These are phyloP conservation scores for Oscheius sp. DNA, from an alignment of 1,140 invertebrate species.

Conservation along the genomic window DNA sequence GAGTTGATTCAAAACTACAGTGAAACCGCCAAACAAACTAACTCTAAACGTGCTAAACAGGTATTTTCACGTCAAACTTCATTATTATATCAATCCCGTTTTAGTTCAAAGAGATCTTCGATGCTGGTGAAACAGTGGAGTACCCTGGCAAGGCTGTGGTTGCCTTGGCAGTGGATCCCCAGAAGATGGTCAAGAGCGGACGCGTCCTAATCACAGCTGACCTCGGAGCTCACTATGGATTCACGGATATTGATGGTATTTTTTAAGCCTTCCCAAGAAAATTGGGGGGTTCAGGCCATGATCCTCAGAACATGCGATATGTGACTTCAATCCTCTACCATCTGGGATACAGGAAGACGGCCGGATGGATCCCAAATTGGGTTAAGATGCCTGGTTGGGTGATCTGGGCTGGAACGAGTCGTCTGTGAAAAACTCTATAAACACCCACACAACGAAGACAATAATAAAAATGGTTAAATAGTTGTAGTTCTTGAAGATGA, in stretches of 20 bases:
- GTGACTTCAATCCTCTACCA: slow-evolving; percentile 16
- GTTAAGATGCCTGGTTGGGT: slow-evolving; percentile 35
- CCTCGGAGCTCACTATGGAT: slow-evolving; percentile 59
- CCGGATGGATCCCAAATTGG: slow-evolving; percentile 26
- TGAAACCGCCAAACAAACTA: no score
- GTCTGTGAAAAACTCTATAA: slow-evolving; percentile 7
- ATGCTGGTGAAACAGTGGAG: slow-evolving; percentile 55
- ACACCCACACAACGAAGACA: no score
- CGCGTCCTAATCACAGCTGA: slow-evolving; percentile 59
- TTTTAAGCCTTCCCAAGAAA: background rate
- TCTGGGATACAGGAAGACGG: slow-evolving; percentile 5
- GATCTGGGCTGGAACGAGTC: slow-evolving; percentile 20
- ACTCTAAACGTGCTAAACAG: no score
- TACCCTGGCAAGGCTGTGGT: slow-evolving; percentile 60
- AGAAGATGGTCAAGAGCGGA: slow-evolving; percentile 61
- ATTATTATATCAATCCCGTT: no score
- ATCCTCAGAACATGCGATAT: slow-evolving; percentile 10
- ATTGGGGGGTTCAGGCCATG: slow-evolving; percentile 32
- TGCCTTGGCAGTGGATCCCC: slow-evolving; percentile 51
- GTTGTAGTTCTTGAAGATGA: no score
- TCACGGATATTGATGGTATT: slow-evolving; percentile 60
- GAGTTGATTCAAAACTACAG: no score
- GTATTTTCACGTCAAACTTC: background rate
- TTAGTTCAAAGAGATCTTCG: slow-evolving; percentile 7
- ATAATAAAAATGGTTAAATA: no score